These are phyloP conservation scores for Tipula lateralis DNA, from an alignment of 2,888 invertebrate species.

Conservation along the genomic window DNA sequence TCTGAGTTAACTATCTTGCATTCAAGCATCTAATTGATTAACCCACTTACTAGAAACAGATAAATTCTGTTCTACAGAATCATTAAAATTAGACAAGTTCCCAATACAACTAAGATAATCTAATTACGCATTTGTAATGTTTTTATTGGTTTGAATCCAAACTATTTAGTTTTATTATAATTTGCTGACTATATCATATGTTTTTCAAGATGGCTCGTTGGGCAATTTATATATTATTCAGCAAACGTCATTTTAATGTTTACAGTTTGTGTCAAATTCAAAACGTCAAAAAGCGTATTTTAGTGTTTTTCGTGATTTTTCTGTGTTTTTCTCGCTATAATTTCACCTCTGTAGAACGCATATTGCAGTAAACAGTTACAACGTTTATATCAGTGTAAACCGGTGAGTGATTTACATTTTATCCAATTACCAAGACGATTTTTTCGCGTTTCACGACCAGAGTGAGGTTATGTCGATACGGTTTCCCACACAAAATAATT, in stretches of 20 bases:
- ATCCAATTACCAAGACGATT: background rate
- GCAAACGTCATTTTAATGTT: background rate
- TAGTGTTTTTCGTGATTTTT: background rate
- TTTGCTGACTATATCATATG: background rate
- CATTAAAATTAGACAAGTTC: background rate
- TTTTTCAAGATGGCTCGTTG: background rate
- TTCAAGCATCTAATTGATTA: too few species aligned
- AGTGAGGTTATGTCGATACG: background rate
- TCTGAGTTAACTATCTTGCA: too few species aligned
- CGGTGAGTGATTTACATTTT: background rate
- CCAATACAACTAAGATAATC: background rate
- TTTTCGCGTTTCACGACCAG: background rate
- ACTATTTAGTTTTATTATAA: background rate
- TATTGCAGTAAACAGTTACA: background rate
- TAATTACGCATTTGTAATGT: background rate
- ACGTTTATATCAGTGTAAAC: background rate
- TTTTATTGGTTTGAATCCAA: background rate
- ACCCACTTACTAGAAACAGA: too few species aligned
- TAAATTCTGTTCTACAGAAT: too few species aligned
- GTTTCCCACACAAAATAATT: background rate
- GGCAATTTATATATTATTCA: background rate
- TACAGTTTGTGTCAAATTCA: background rate
- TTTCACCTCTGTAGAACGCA: background rate
- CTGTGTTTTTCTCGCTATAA: background rate
- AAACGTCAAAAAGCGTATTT: background rate